These are phyloP conservation scores for Beris chalybata DNA, from an alignment of 2,888 invertebrate genomes.

Conservation along the genomic window DNA sequence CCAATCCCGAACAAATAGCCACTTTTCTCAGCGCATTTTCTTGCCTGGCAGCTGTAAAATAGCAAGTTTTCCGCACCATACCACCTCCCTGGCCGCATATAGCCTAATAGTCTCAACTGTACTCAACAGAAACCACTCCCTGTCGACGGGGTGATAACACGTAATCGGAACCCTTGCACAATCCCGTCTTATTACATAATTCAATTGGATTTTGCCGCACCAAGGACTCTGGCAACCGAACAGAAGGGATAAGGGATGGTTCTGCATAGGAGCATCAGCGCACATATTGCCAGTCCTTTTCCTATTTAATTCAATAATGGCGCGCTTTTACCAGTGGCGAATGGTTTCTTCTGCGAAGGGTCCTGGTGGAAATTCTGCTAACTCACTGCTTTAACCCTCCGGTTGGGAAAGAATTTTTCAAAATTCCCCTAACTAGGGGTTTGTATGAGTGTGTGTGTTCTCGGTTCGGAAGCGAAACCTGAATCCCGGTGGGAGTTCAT, in stretches of 20 bases:
- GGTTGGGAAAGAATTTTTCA: no score
- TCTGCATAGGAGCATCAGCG: not conserved
- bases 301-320: slow-evolving; percentile 30
- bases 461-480: no score
- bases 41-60: slow-evolving; percentile 9
- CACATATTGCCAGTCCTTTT: slow-evolving; percentile 7
- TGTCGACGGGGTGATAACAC: slow-evolving; percentile 4
- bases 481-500: slow-evolving; percentile 19
- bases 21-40: slow-evolving; percentile 21
- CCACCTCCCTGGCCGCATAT: not conserved
- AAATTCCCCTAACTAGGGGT: not conserved
- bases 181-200: slow-evolving; percentile 27
- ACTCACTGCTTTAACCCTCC: no score
- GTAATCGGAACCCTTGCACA: slow-evolving; percentile 5
- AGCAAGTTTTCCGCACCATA: not conserved
- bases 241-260: not conserved
- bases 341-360: slow-evolving; percentile 6
- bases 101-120: not conserved
- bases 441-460: not conserved
- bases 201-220: slow-evolving; percentile 26
- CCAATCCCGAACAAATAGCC: slow-evolving; percentile 2
- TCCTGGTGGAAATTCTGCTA: not conserved
- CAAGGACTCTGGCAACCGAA: not conserved
- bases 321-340: slow-evolving; percentile 10
- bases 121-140: slow-evolving; percentile 24